These are phyloP conservation scores for Pentamera pediparva DNA, from an alignment of 53 echinoderm and acorn worm genomes.

Conservation along the genomic window DNA sequence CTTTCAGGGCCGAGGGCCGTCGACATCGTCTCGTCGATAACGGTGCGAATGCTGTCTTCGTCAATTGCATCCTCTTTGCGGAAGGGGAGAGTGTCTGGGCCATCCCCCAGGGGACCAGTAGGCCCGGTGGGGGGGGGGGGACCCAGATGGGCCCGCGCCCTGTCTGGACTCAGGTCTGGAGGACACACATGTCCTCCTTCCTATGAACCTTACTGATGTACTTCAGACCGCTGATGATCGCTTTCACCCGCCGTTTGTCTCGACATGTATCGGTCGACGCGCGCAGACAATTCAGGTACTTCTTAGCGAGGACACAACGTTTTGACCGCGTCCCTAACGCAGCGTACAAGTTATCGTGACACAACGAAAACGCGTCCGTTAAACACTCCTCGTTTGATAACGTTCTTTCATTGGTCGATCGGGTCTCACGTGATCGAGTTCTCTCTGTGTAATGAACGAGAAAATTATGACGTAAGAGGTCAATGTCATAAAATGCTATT, in stretches of 20 bases:
- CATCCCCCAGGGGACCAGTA: no score
- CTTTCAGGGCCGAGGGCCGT: no score
- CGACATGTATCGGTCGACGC: slow-evolving; percentile 3
- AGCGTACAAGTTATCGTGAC: neutral
- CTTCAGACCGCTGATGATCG: slow-evolving; percentile 23
- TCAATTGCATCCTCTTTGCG: no score
- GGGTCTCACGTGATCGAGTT: slow-evolving; percentile 10
- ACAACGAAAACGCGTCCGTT: neutral
- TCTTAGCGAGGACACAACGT: neutral
- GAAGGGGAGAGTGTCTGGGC: no score
- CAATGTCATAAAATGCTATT: neutral
- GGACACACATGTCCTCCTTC: neutral
- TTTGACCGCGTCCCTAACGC: neutral
- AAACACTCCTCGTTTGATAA: slow-evolving; percentile 9
- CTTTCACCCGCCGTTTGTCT: neutral
- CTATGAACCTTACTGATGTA: neutral
- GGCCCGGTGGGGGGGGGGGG: no score
- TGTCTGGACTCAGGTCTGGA: slow-evolving; percentile 12
- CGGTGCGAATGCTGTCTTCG: no score
- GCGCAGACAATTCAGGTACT: neutral
- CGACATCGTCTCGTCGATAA: no score
- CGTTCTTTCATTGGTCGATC: neutral
- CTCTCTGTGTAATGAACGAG: slow-evolving; percentile 36
- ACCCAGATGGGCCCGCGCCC: no score
- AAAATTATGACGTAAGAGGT: slow-evolving; percentile 23